Evolutionary conservation across 2,797 vertebrate genomes (phyloP).

Genomic region (Epinephelus coioides): DNA sequence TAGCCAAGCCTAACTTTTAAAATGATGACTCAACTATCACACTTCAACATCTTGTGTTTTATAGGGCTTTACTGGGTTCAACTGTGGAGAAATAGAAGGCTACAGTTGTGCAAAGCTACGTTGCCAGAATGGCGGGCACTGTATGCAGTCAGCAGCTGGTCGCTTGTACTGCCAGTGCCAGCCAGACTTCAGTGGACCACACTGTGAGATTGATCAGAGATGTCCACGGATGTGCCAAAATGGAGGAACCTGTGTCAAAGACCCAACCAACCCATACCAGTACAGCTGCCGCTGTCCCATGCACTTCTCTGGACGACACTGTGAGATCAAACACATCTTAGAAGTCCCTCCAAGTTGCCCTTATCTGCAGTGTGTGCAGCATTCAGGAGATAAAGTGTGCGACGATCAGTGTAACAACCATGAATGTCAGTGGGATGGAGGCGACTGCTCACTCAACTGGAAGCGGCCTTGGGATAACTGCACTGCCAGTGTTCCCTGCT

Average conservation of each 20-base stretch:
- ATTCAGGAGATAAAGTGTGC: conserved; percentile 87
- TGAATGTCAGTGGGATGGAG: conserved; percentile 93
- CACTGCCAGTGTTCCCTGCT: conserved; percentile 85
- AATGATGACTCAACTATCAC: background rate
- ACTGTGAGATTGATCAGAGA: conserved; percentile 81
- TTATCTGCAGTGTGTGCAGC: conserved; percentile 80
- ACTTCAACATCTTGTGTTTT: conserved; percentile 24
- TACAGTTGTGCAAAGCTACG: conserved; percentile 88
- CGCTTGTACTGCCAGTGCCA: conserved; percentile 87
- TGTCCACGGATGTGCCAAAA: conserved; percentile 89
- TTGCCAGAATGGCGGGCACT: conserved; percentile 90
- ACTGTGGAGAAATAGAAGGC: conserved; percentile 88
- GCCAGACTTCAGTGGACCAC: conserved; percentile 84
- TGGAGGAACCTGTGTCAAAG: conserved; percentile 88
- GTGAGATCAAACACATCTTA: conserved; percentile 62
- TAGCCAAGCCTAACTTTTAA: background rate
- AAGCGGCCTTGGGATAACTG: conserved; percentile 91
- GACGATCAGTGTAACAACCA: conserved; percentile 91
- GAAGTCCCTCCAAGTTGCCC: conserved; percentile 62
- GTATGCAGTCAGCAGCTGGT: conserved; percentile 80
- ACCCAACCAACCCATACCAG: conserved; percentile 78
- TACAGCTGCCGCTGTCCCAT: conserved; percentile 88
- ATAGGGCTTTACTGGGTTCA: conserved; percentile 91
- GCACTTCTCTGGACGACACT: conserved; percentile 84
- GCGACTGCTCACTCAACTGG: conserved; percentile 92